Conservation (phyloP, 2,888 invertebrate species). For the Cataglyphis altisquamis region DNA sequence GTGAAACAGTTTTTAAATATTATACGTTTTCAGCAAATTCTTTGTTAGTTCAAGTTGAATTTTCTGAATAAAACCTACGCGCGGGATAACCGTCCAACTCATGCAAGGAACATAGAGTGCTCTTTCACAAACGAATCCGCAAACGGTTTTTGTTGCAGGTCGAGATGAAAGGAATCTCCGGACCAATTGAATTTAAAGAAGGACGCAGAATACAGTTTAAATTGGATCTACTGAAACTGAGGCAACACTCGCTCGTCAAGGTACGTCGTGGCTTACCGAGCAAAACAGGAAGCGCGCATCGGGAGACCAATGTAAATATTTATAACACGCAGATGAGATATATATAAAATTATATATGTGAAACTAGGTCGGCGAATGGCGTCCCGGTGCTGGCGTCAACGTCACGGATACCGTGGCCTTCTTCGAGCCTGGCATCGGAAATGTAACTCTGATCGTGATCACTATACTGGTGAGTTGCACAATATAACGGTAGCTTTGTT, state of each 20-base stretch:
- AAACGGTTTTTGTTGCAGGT: constrained; percentile 87
- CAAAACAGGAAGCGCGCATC: constrained; percentile 31
- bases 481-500: neutral
- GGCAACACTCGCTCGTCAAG: constrained; percentile 91
- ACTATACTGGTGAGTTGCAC: constrained; percentile 90
- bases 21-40: neutral
- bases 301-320: neutral
- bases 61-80: neutral
- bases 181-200: constrained; percentile 93
- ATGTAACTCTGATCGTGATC: constrained; percentile 92
- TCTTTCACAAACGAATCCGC: constrained; percentile 20
- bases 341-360: constrained; percentile 9
- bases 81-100: constrained; percentile 7
- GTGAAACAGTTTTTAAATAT: neutral
- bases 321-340: neutral
- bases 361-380: constrained; percentile 90
- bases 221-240: constrained; percentile 91
- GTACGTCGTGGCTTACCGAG: constrained; percentile 69
- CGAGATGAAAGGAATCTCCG: constrained; percentile 93
- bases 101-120: constrained; percentile 19
- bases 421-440: constrained; percentile 91
- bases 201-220: constrained; percentile 92
- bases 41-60: constrained; percentile 21
- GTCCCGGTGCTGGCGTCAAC: constrained; percentile 89
- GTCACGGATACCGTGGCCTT: constrained; percentile 91